Evolutionary conservation across 2,888 invertebrate genomes (phyloP).

Genomic region (Tachina lurida): DNA sequence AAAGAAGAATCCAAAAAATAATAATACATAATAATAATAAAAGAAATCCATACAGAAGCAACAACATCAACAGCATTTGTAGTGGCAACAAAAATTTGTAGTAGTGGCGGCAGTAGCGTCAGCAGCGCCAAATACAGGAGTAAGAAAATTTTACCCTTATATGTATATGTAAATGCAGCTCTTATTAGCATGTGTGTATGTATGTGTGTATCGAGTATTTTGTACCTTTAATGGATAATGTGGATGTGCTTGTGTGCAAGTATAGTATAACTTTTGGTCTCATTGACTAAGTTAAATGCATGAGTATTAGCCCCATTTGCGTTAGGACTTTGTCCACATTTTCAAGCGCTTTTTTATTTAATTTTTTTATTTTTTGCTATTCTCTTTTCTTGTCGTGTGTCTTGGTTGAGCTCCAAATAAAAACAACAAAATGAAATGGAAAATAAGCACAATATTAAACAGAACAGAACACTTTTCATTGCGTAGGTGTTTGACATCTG

Average conservation of each 20-base stretch:
- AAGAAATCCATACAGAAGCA: slow-evolving; percentile 4
- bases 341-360: slow-evolving; percentile 31
- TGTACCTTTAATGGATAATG: background rate
- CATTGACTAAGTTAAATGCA: slow-evolving; percentile 45
- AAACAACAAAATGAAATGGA: slow-evolving; percentile 60
- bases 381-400: slow-evolving; percentile 23
- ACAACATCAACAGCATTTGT: slow-evolving; percentile 4
- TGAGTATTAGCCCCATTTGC: slow-evolving; percentile 21
- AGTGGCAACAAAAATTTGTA: slow-evolving; percentile 30
- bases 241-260: slow-evolving; percentile 14
- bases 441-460: slow-evolving; percentile 43
- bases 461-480: slow-evolving; percentile 62
- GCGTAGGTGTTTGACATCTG: slow-evolving; percentile 72
- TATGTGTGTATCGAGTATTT: background rate
- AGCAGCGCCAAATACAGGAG: background rate
- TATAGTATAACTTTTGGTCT: slow-evolving; percentile 38
- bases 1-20: background rate
- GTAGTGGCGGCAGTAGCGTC: background rate
- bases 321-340: slow-evolving; percentile 62
- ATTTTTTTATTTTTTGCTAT: slow-evolving; percentile 5
- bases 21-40: background rate
- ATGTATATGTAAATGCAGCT: slow-evolving; percentile 52
- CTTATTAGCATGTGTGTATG: slow-evolving; percentile 16
- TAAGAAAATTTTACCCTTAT: slow-evolving; percentile 7
- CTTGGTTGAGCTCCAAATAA: slow-evolving; percentile 56